Evolutionary conservation across 2,888 invertebrate genomes (phyloP), one percentile per base, ranked within the genome.

Genomic region (Lithophane semibrunnea): DNA sequence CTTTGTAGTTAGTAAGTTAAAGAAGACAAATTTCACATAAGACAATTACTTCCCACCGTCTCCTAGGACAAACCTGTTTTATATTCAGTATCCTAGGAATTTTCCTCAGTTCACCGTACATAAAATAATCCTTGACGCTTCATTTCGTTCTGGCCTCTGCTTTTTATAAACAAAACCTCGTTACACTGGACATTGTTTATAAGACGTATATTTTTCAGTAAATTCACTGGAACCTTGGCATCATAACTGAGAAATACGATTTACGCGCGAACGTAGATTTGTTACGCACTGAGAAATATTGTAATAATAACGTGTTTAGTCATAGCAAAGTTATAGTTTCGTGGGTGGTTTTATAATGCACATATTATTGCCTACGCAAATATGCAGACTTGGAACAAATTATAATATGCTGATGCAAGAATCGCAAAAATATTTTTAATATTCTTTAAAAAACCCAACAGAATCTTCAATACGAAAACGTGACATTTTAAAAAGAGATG

Each of bases 241-340:
- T 79, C 75, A 71, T 83, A 83, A 73, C 82, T 72, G 84, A 76
- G 71, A 80, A 83, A 83, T 73, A 76, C 64, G 75, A 80, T 71
- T 83, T 61, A 75, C 70, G 61, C 66, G 66, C n/a, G 67, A n/a
- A 64, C 49, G 61, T 49, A 52, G 47, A 68, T 76, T 76, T 58
- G 80, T 68, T 71, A 61, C 63, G 75, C 56, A 12, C 12, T 42
- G 56, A 71, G 84, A 47, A 68, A 83, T 75, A 49, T n/a, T 73
- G 16, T 56, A 73, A 79, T 79, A 49, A 65, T 71, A 73, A 73
- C 56, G 1, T 52, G 42, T 73, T 56, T n/a, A 72, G 24, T 71
- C 72, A 69, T 68, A 68, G 47, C 24, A 58, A 24, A 49, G 49
- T 56, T 63, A 60, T 61, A 60, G 21, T 71, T 67, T 64, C 67